phyloP scores from a whole-genome alignment of 2,888 invertebrate species.

The Drepana falcataria region DNA sequence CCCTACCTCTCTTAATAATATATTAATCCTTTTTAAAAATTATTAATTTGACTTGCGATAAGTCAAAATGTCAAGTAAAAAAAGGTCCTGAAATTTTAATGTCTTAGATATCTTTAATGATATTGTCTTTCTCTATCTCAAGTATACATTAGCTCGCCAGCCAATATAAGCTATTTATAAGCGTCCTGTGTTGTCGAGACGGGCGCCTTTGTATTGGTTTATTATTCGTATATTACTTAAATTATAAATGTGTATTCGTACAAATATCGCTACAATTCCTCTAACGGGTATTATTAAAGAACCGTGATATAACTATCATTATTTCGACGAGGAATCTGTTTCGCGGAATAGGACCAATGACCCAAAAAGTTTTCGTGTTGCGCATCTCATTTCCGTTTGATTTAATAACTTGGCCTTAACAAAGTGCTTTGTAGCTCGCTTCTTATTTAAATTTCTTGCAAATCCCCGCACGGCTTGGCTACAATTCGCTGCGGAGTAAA shows the following conservation, averaged over 20 bases:
- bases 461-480: conserved; percentile 30
- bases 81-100: too few relatives aligned
- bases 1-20: too few relatives aligned
- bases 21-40: too few relatives aligned
- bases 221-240: background rate
- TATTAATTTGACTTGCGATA: too few relatives aligned
- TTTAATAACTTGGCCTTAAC: conserved; percentile 47
- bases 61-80: too few relatives aligned
- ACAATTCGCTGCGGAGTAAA: conserved; percentile 24
- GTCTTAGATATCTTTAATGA: too few relatives aligned
- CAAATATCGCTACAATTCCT: background rate
- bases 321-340: conserved; percentile 11
- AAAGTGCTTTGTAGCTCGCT: conserved; percentile 45
- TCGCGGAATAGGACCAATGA: conserved; percentile 35
- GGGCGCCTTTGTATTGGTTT: background rate
- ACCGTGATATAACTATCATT: conserved; percentile 1
- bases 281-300: background rate
- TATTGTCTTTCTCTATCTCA: background rate
- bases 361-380: conserved; percentile 37
- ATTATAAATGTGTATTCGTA: background rate
- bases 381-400: conserved; percentile 46
- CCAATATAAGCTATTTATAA: background rate
- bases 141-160: background rate
- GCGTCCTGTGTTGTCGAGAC: background rate
- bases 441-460: conserved; percentile 44